phyloP scores from a whole-genome alignment of 2,113 vertebrate genomes.

The Tauraco erythrolophus region DNA sequence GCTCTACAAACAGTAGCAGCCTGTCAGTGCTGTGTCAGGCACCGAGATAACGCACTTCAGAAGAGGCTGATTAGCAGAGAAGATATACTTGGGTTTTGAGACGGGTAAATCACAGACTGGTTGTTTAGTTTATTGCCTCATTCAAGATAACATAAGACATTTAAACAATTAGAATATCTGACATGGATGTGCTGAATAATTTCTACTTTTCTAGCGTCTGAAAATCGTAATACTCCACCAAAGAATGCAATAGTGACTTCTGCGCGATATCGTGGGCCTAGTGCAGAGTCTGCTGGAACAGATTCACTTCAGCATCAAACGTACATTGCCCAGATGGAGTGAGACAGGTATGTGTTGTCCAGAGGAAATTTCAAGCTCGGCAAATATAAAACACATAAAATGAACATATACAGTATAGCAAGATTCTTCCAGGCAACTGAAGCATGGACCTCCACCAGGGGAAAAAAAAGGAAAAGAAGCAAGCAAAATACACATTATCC shows the following conservation, averaged over 20 bases:
- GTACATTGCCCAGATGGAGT: not conserved
- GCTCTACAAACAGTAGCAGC: not conserved
- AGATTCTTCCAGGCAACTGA: not conserved
- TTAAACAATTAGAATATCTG: not conserved
- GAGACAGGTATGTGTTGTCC: not conserved
- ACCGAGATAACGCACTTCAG: not conserved
- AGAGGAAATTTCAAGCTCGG: not conserved
- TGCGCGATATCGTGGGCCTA: not conserved
- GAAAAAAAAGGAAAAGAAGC: not conserved
- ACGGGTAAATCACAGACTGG: not conserved
- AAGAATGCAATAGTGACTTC: not conserved
- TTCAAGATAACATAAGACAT: not conserved
- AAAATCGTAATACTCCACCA: not conserved
- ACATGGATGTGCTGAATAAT: not conserved
- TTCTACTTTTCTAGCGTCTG: not conserved
- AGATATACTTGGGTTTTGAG: not conserved
- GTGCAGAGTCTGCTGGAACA: not conserved
- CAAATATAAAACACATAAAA: not conserved
- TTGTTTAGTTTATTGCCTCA: not conserved
- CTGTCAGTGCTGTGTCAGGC: not conserved
- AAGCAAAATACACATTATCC: not conserved
- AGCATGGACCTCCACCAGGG: not conserved
- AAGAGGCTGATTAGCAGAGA: not conserved
- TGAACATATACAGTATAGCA: not conserved
- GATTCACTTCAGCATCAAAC: not conserved